phyloP scores from a whole-genome alignment of 1,140 invertebrate genomes.

The Drosophila nannoptera region DNA sequence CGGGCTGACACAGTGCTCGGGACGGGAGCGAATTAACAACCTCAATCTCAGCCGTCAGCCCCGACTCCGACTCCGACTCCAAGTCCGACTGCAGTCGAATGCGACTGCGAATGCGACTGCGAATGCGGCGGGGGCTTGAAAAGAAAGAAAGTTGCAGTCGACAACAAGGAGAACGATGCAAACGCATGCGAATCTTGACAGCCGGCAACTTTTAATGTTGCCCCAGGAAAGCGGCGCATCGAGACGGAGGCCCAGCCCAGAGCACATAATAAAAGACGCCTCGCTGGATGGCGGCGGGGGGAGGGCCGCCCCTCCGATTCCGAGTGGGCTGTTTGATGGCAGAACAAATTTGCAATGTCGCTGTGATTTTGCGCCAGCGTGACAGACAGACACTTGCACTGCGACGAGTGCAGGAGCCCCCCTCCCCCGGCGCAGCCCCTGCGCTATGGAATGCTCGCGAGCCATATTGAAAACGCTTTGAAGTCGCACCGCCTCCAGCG shows the following conservation, averaged over 20 bases:
- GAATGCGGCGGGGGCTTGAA: conserved; percentile 23
- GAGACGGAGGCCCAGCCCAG: conserved; percentile 2
- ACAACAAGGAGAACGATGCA: conserved; percentile 47
- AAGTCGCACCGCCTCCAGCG: conserved; percentile 52
- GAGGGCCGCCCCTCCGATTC: conserved; percentile 28
- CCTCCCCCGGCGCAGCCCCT: not conserved
- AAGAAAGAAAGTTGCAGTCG: conserved; percentile 45
- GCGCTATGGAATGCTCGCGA: conserved; percentile 37
- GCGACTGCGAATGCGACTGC: too few relatives aligned
- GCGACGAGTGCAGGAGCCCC: not conserved
- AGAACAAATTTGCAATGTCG: conserved; percentile 70
- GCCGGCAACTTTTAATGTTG: conserved; percentile 75
- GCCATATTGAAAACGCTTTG: conserved; percentile 70
- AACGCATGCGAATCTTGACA: conserved; percentile 69
- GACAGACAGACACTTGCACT: conserved; percentile 52
- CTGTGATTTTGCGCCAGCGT: conserved; percentile 48
- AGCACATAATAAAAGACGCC: conserved; percentile 29
- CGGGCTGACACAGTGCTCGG: conserved; percentile 50
- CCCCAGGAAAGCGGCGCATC: conserved; percentile 27
- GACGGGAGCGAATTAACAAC: conserved; percentile 51
- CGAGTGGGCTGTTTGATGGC: conserved; percentile 72
- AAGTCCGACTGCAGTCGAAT: not conserved
- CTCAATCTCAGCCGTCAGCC: conserved; percentile 28
- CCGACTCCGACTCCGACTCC: conserved; percentile 8
- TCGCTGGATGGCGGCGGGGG: not conserved